A percentile compares a stretch with the other conserved stretches of the same genome.
Conservation (phyloP, 2,113 vertebrate species). For the Pseudolaguvia tuberculata region DNA sequence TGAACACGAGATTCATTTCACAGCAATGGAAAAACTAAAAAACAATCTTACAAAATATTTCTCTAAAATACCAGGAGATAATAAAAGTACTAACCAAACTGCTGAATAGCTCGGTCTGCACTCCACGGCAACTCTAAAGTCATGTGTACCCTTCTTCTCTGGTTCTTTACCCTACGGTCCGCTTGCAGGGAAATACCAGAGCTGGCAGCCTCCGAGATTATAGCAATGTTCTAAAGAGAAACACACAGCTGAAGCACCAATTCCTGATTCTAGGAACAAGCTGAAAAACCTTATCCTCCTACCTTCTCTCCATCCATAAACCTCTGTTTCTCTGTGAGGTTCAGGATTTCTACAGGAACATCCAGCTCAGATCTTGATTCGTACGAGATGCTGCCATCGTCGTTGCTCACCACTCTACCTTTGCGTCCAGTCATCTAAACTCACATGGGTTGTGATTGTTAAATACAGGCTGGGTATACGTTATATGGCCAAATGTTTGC, state of each 20-base stretch:
- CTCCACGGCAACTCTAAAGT: constrained; percentile 96
- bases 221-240: constrained; percentile 86
- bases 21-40: too few relatives aligned
- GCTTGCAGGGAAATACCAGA: constrained; percentile 97
- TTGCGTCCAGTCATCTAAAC: constrained; percentile 95
- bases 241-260: neutral
- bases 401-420: constrained; percentile 93
- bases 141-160: constrained; percentile 93
- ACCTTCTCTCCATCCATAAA: constrained; percentile 99
- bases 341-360: constrained; percentile 95
- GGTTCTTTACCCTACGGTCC: constrained; percentile 92
- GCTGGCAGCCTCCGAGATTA: constrained; percentile 97
- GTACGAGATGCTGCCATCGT: constrained; percentile 94
- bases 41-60: neutral
- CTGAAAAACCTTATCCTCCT: neutral
- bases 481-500: too few relatives aligned
- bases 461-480: neutral
- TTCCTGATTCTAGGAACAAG: neutral
- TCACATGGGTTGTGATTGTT: neutral
- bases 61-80: neutral
- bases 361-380: constrained; percentile 94
- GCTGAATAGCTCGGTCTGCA: constrained; percentile 93
- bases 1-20: neutral
- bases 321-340: constrained; percentile 95
- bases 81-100: constrained; percentile 83